Evolutionary conservation across 2,797 vertebrate genomes (phyloP).

Genomic region (Acropternis orthonyx): DNA sequence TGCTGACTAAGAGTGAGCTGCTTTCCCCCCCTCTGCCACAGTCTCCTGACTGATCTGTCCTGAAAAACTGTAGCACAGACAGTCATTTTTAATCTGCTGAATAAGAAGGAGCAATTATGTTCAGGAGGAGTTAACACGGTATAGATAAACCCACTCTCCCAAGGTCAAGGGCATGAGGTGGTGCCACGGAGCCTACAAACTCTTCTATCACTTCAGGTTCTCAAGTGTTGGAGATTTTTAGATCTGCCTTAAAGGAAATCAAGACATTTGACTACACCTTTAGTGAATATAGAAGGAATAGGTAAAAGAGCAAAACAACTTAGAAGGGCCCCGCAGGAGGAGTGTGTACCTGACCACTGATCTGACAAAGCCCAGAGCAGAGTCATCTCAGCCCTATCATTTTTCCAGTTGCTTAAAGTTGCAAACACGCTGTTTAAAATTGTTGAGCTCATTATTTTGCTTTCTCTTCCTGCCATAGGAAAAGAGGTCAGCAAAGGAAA

Average conservation of each 20-base stretch:
- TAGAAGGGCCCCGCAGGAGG: neutral
- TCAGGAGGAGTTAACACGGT: neutral
- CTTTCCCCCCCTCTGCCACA: neutral
- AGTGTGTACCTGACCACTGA: rapidly evolving
- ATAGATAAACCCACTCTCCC: neutral
- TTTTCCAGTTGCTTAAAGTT: neutral
- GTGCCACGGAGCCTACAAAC: neutral
- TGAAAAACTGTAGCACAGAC: neutral
- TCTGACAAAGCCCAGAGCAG: neutral
- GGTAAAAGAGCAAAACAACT: neutral
- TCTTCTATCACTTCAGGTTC: neutral
- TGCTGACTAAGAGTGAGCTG: neutral
- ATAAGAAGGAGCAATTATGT: neutral
- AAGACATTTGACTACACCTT: neutral
- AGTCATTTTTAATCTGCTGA: neutral
- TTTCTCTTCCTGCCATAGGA: neutral
- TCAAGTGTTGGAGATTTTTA: neutral
- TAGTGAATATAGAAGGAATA: neutral
- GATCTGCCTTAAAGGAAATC: neutral
- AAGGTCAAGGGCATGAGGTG: neutral
- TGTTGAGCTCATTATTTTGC: neutral
- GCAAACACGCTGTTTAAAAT: neutral
- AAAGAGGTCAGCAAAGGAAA: neutral
- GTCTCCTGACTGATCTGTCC: neutral
- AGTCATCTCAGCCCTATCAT: neutral